Evolutionary conservation across 1,140 invertebrate genomes (phyloP), one percentile per base, ranked within the genome.

Genomic region (Brachionus rubens): DNA sequence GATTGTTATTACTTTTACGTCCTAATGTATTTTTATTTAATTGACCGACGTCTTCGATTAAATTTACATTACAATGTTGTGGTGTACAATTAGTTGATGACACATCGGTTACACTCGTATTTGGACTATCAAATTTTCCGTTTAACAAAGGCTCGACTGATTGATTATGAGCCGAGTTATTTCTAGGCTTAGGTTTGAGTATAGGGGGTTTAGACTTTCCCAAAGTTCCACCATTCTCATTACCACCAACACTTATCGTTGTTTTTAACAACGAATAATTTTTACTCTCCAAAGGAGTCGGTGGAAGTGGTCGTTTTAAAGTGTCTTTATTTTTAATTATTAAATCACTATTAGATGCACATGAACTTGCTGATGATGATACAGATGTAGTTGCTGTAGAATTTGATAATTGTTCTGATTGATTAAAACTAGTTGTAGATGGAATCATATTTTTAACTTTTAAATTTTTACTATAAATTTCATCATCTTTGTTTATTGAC

Each of bases 321-420:
- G 10, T 65, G 36, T n/a, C 14, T 14, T 46, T 43, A 21, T 24
- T 65, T 43, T 65, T 65, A 1, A 65, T 43, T 4, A 72, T 54
- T 33, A 72, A 54, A 30, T 72, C 68, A 36, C 46, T 40, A 36
- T 72, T 72, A 0, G 68, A 72, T 33, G 68, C 43, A 24, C 68
- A 72, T 26, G 68, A 72, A 48, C 30, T 40, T 3, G 68, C 68
- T 19, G 68, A 72, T 7, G 54, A 59, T 1, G 68, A 72, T 7
- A 72, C 68, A 7, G 68, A 72, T 19, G 68, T 72, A 48, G 68
- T 72, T 12, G 68, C 68, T 28, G 68, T 72, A 6, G 68, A 72
- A 26, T 72, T 72, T 9, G 46, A 36, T 26, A 72, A 19, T 12
- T 72, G 68, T 36, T 72, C 68, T 4, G 59, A 65, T 36, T 65